phyloP scores from a whole-genome alignment of 2,113 vertebrate species.

The Rhabdomys dilectus region DNA sequence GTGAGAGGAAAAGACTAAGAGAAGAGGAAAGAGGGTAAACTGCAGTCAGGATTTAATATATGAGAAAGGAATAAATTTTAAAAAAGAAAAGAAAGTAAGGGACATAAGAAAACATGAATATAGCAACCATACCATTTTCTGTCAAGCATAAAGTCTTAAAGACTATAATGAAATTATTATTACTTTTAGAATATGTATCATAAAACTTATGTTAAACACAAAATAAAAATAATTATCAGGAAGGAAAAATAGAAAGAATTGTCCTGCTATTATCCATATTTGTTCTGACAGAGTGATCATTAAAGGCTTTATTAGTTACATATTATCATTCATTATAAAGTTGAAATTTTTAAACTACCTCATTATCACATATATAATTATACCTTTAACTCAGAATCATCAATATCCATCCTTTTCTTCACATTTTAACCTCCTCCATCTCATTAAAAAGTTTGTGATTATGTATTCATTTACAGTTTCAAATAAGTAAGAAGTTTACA shows the following conservation, averaged over 20 bases:
- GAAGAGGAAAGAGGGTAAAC: not conserved
- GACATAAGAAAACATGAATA: not conserved
- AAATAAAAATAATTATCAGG: slow-evolving; percentile 36
- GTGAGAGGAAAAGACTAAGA: too few relatives aligned
- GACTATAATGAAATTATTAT: slow-evolving; percentile 30
- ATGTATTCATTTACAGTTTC: not conserved
- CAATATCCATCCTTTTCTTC: not conserved
- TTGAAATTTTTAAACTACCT: slow-evolving; percentile 33
- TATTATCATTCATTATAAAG: not conserved
- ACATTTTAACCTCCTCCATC: slow-evolving; percentile 15
- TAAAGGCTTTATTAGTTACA: slow-evolving; percentile 28
- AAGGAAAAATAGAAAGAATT: slow-evolving; percentile 7
- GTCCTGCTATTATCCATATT: not conserved
- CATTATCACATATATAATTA: not conserved
- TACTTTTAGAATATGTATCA: slow-evolving; percentile 20
- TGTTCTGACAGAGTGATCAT: not conserved
- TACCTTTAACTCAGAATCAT: slow-evolving; percentile 41
- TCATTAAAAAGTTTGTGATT: not conserved
- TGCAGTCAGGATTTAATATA: not conserved
- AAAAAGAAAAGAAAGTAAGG: not conserved
- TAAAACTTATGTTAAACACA: not conserved
- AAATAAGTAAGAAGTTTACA: not conserved
- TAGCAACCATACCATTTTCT: not conserved
- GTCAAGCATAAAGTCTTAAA: slow-evolving; percentile 44
- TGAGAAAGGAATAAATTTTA: not conserved